A percentile compares a stretch with the other conserved stretches of the same genome.
Conservation (phyloP, 2,797 vertebrate species). For the Limosa lapponica region DNA sequence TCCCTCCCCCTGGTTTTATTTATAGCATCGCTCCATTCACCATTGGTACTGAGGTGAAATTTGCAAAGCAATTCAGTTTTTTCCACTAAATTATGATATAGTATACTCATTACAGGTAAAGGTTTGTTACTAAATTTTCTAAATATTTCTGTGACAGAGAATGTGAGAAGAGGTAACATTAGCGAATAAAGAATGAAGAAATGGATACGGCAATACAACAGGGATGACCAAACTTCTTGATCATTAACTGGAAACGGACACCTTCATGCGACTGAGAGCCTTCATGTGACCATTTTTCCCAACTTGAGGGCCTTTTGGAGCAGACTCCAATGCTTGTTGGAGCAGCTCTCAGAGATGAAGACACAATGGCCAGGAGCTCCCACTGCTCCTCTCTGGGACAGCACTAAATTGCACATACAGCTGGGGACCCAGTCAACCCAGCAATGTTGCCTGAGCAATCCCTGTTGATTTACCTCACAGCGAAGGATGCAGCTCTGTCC, state of each 20-base stretch:
- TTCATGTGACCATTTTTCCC: neutral
- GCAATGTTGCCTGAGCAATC: neutral
- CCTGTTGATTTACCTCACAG: neutral
- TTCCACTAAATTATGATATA: neutral
- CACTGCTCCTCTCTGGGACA: neutral
- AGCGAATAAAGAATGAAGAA: neutral
- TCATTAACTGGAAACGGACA: neutral
- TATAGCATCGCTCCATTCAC: neutral
- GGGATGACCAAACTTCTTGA: neutral
- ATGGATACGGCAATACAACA: neutral
- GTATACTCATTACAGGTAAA: neutral
- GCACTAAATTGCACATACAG: neutral
- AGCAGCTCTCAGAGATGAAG: neutral
- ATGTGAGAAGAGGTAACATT: neutral
- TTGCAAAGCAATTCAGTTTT: neutral
- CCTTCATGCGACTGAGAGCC: neutral
- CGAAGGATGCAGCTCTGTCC: rapidly evolving
- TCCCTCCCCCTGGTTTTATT: neutral
- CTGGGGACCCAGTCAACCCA: neutral
- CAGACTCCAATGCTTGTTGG: neutral
- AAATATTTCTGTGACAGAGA: neutral
- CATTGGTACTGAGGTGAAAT: neutral
- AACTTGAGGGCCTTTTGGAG: neutral
- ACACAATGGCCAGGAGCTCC: neutral
- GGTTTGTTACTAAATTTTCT: neutral